phyloP scores from a whole-genome alignment of 2,113 vertebrate species.

The Guaruba guarouba region DNA sequence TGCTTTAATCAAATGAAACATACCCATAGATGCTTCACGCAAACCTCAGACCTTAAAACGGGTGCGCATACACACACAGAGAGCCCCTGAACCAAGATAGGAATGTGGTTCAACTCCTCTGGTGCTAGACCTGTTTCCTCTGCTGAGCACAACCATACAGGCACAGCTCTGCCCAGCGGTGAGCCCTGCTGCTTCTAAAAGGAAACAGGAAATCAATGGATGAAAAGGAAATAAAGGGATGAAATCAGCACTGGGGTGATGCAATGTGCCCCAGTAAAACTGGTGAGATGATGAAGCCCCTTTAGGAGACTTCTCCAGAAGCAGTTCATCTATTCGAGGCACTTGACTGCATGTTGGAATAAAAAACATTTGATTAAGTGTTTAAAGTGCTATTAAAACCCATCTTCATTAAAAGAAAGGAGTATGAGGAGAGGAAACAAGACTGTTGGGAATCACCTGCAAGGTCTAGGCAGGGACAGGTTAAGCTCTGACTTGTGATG shows the following conservation, averaged over 20 bases:
- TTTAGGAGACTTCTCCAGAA: not conserved
- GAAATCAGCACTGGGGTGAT: not conserved
- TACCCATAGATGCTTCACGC: not conserved
- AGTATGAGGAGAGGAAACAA: not conserved
- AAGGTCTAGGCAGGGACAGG: not conserved
- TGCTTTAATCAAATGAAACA: not conserved
- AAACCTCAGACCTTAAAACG: not conserved
- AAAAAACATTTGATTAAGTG: not conserved
- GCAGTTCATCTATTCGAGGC: not conserved
- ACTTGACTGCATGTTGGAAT: not conserved
- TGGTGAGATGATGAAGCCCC: not conserved
- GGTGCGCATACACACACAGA: not conserved
- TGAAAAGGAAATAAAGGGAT: not conserved
- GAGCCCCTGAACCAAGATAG: not conserved
- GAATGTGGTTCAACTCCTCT: not conserved
- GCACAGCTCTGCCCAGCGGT: not conserved
- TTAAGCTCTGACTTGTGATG: not conserved
- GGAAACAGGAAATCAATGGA: not conserved
- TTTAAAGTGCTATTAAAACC: not conserved
- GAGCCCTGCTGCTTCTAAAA: not conserved
- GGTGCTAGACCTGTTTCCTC: not conserved
- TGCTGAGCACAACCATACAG: not conserved
- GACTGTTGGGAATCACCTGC: not conserved
- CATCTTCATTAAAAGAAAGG: not conserved
- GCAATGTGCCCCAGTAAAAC: rapidly evolving